These are phyloP conservation scores for Embidobia sp. DNA, from an alignment of 2,888 invertebrate genomes.

Conservation along the genomic window DNA sequence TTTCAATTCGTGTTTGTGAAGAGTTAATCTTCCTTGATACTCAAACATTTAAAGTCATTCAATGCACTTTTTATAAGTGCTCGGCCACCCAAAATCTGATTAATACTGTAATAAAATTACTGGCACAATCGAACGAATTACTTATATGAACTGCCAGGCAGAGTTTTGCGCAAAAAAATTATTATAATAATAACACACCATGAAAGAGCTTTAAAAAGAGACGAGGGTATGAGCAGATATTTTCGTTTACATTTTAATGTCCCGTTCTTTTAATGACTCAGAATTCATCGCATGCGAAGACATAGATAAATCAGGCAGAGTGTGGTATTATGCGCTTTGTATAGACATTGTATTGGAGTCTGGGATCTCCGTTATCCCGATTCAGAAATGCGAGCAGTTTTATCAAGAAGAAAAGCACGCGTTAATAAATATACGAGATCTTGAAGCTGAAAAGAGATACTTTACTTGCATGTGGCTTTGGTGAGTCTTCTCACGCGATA, in stretches of 20 bases:
- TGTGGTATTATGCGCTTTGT: conserved; percentile 85
- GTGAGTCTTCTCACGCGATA: conserved; percentile 75
- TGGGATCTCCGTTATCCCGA: conserved; percentile 83
- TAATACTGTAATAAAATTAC: conserved; percentile 28
- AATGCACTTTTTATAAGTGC: neutral
- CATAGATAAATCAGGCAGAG: conserved; percentile 81
- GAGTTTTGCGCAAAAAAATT: neutral
- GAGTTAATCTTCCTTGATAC: no score
- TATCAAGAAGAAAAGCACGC: conserved; percentile 83
- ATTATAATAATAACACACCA: no score
- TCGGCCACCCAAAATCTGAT: conserved; percentile 12
- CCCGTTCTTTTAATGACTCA: conserved; percentile 57
- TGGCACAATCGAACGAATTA: conserved; percentile 8
- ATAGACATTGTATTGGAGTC: conserved; percentile 84
- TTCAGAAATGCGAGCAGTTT: conserved; percentile 83
- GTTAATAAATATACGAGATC: conserved; percentile 80
- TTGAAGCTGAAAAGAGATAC: conserved; percentile 83
- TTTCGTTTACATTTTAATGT: conserved; percentile 27
- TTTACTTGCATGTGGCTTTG: conserved; percentile 85
- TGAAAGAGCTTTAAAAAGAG: no score
- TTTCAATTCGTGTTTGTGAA: no score
- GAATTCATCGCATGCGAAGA: conserved; percentile 73
- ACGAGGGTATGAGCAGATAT: no score
- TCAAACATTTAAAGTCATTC: neutral
- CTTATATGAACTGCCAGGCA: neutral